Evolutionary conservation across 1,140 invertebrate genomes (phyloP).

Genomic region (Geopemphigus sp.): DNA sequence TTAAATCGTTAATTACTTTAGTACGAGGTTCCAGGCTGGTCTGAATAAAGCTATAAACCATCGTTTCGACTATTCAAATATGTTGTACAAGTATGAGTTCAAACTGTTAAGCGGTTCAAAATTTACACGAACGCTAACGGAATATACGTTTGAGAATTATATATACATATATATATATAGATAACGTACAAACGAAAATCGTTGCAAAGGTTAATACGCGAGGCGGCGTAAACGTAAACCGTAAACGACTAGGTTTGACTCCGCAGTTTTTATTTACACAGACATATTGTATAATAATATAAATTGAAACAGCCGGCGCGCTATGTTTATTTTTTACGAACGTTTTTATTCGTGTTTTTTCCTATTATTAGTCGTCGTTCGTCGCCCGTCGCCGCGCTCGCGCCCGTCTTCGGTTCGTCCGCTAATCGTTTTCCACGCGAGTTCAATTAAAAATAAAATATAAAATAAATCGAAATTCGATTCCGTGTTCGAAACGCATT

Average conservation of each 20-base stretch:
- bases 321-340: no score
- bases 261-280: neutral
- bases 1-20: no score
- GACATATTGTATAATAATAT: no score
- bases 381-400: neutral
- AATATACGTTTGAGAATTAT: no score
- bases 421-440: neutral
- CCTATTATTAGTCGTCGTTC: neutral
- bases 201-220: conserved; percentile 1
- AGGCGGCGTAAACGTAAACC: neutral
- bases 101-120: no score
- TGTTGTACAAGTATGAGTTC: no score
- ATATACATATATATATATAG: no score
- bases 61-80: no score
- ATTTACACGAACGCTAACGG: no score
- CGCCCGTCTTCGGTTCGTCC: conserved; percentile 31
- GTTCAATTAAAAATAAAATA: neutral
- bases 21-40: no score
- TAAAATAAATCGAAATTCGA: no score
- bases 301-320: neutral
- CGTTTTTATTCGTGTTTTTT: neutral
- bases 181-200: neutral
- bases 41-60: no score
- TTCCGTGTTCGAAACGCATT: conserved; percentile 28
- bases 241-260: conserved; percentile 4